phyloP scores from a whole-genome alignment of 1,140 invertebrate genomes.

The Orussus abietinus region DNA sequence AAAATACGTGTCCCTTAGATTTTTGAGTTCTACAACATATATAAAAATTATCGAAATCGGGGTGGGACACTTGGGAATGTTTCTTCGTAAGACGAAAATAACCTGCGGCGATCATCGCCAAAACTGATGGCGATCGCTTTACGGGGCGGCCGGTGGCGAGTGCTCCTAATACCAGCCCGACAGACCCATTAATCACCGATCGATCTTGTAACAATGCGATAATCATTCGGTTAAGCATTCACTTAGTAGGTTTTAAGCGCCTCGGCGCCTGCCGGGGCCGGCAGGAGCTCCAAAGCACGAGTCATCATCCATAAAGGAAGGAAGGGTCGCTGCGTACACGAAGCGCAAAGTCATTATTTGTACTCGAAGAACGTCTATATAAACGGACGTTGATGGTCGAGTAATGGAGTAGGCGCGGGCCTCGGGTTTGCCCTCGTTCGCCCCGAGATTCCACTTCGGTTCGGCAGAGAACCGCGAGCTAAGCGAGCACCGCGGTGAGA shows the following conservation, averaged over 20 bases:
- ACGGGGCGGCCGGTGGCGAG: too few species aligned
- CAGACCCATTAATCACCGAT: slow-evolving; percentile 39
- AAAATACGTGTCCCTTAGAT: too few species aligned
- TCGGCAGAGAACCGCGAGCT: too few species aligned
- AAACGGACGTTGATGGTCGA: slow-evolving; percentile 21
- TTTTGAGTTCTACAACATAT: too few species aligned
- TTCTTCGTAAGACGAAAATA: too few species aligned
- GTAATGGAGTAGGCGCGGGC: slow-evolving; percentile 5
- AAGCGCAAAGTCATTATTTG: slow-evolving; percentile 34
- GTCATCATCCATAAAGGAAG: slow-evolving; percentile 24
- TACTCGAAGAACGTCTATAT: slow-evolving; percentile 36
- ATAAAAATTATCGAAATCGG: too few species aligned
- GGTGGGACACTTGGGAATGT: too few species aligned
- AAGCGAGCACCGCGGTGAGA: too few species aligned
- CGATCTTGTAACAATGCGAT: slow-evolving; percentile 33
- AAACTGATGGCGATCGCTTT: too few species aligned
- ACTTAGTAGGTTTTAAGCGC: slow-evolving; percentile 21
- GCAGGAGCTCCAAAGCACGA: slow-evolving; percentile 22
- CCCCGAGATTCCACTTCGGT: too few species aligned
- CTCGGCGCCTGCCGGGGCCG: slow-evolving; percentile 7
- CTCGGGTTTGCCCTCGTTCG: background rate
- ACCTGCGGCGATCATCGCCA: too few species aligned
- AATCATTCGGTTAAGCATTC: slow-evolving; percentile 42
- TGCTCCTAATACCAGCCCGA: slow-evolving; percentile 1
- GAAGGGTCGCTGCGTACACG: slow-evolving; percentile 9